Evolutionary conservation across 2,113 vertebrate species (phyloP), one percentile per base, ranked within the genome.

Genomic region (Hucho hucho): DNA sequence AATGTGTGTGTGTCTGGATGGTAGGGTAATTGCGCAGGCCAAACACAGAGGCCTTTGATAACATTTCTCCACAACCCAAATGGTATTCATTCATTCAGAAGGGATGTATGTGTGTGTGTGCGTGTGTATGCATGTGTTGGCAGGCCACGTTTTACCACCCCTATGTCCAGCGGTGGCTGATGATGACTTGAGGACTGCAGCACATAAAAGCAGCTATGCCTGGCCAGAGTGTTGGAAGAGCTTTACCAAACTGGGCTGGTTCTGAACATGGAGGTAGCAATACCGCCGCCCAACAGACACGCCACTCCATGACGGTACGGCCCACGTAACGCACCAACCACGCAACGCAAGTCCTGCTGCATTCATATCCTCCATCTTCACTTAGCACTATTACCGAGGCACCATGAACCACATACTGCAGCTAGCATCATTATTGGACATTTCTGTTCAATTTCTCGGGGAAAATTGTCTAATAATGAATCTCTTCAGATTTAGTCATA

Each of bases 21-120:
- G 13, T 77, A 73, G 59, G 61, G 77, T 81, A 86, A 87, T 85
- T 87, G 73, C 81, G 56, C 74, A 75, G 72, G 79, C 78, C 29
- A 80, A 89, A 91, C 85, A 84, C 81, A 87, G 79, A 86, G 79
- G 74, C 74, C 82, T 87, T 79, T 77, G 76, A n/a, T n/a, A n/a
- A n/a, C n/a, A n/a, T n/a, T n/a, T n/a, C n/a, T n/a, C n/a, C n/a
- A n/a, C n/a, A n/a, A n/a, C n/a, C n/a, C n/a, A n/a, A n/a, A n/a
- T n/a, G n/a, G n/a, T n/a, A n/a, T n/a, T n/a, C n/a, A n/a, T 75
- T 78, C 78, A 73, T 80, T 86, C 81, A 66, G 56, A 77, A 26
- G 43, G 20, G 3, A 64, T n/a, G 20, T 32, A 1, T 6, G 1
- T 32, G 28, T 28, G 28, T 83, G 24, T 66, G 63, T 24, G 56